Percentiles rank a stretch among this genome's conserved stretches.
phyloP scores from a whole-genome alignment of 2,797 vertebrate genomes.

The Coranthus polyacanthus region DNA sequence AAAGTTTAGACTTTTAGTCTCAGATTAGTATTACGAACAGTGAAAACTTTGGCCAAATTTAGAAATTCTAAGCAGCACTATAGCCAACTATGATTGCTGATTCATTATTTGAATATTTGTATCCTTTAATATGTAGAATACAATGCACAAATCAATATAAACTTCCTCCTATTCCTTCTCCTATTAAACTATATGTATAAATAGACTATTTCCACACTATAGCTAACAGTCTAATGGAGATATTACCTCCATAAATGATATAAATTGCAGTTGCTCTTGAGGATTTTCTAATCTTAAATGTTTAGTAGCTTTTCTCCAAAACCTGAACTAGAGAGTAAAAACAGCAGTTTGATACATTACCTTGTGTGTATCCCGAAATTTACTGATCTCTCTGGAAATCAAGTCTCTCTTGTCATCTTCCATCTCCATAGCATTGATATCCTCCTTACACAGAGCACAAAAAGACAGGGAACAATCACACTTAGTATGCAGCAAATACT shows the following conservation, averaged over 20 bases:
- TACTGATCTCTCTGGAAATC: conserved; percentile 99
- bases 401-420: conserved; percentile 99
- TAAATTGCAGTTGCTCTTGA: conserved; percentile 46
- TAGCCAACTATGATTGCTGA: conserved; percentile 28
- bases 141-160: conserved; percentile 29
- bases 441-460: conserved; percentile 88
- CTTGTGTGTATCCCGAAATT: conserved; percentile 99
- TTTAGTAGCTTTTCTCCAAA: conserved; percentile 60
- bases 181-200: conserved; percentile 17
- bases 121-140: conserved; percentile 6
- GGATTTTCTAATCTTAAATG: conserved; percentile 45
- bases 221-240: conserved; percentile 25
- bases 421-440: conserved; percentile 99
- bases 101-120: conserved; percentile 15
- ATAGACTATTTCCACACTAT: conserved; percentile 24
- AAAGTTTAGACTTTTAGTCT: conserved; percentile 51
- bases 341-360: conserved; percentile 87
- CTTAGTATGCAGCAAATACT: conserved; percentile 69
- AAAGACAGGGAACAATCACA: conserved; percentile 39
- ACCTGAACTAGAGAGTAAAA: conserved; percentile 48
- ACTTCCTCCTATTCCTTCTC: conserved; percentile 6
- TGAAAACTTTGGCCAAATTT: conserved; percentile 29
- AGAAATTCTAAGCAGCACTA: conserved; percentile 35
- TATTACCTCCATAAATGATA: conserved; percentile 19
- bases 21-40: conserved; percentile 57